Base-by-base conservation (phyloP, 1,140 invertebrate genomes). In the Heliothis virescens region DNA sequence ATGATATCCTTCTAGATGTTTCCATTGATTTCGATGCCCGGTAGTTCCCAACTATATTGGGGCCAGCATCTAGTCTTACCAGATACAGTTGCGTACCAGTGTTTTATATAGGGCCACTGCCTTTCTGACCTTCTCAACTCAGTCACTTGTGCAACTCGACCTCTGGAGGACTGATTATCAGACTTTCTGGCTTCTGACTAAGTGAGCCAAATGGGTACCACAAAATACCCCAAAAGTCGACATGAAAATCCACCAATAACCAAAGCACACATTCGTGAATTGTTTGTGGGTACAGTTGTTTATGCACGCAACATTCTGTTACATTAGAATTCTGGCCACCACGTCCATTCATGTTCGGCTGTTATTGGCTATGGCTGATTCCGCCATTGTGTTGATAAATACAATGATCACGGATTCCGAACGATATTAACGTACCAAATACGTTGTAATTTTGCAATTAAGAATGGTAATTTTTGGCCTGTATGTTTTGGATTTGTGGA, bases 371-470 rank as follows among this genome's bases (percentile, higher is more conserved):
- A 76, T 41, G 11, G 74, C 74, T 63, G 74, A 76, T 76, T 76
- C 26, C 60, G 53, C 74, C 60, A 76, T 76, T 76, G 73, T 76
- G 26, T n/a, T 53, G 48, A 47, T 65, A 76, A 65, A 76, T 29
- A 63, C 74, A 52, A 65, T 76, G 74, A 63, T 76, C 48, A 53
- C n/a, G 50, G 21, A 29, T 53, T 50, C 26, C n/a, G 48, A 21
- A 52, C 26, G 18, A 34, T 53, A 76, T 76, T 65, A 76, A 48
- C 74, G 60, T 65, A 41, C 29, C 48, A 65, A 76, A 76, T 65
- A 48, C 60, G 60, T 53, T 65, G 74, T 65, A 65, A 63, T 50
- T 65, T 50, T 48, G 15, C 74, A 76, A 76, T 76, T 76, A 76
- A 16, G 47, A 76, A 76, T 76, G 74, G 5, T 65, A 76, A 76